Base-by-base conservation (phyloP, 2,797 vertebrate genomes). In the Propithecus perrieri region DNA sequence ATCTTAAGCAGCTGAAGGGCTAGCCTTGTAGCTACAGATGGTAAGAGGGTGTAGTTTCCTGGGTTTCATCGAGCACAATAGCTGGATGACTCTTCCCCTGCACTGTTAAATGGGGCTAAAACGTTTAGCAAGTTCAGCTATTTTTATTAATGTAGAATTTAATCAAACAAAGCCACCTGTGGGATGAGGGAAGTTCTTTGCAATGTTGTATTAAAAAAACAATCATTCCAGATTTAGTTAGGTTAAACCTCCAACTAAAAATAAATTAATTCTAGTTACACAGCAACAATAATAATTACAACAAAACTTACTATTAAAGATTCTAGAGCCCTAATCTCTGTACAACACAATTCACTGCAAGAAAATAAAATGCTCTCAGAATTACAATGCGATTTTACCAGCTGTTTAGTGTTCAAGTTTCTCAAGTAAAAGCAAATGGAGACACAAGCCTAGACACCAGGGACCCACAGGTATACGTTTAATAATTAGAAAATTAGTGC, bases 121-220 rank as follows among this genome's bases (percentile, higher is more conserved):
- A 94, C 53, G 50, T 71, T 85, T 69, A 86, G 74, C 87, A 86
- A 71, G 28, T 71, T 71, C 46, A 76, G 96, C 89, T 95, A 81
- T 96, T 97, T 97, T 97, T 97, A 90, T 75, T 92, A 88, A 55
- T 8, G 33, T 59, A 79, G 57, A 80, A 30, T 94, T 76, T 80
- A 81, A 92, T 97, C 96, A 90, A 88, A 85, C 63, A 96, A 93
- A 89, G 63, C 79, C 93, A 97, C 48, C 75, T 69, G 72, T 69
- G 94, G 61, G 50, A 81, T 85, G 71, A 98, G 84, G 92, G 89
- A 97, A 90, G 59, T 89, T 93, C 53, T 97, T 96, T 74, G 75
- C 38, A 81, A 95, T 96, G 91, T 14, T 92, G 26, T 93, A 89
- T 33, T 93, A 83, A 91, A 91, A 96, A 96, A 97, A 87, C 76